Evolutionary conservation across 2,113 vertebrate species (phyloP).

Genomic region (Phodopus roborovskii): DNA sequence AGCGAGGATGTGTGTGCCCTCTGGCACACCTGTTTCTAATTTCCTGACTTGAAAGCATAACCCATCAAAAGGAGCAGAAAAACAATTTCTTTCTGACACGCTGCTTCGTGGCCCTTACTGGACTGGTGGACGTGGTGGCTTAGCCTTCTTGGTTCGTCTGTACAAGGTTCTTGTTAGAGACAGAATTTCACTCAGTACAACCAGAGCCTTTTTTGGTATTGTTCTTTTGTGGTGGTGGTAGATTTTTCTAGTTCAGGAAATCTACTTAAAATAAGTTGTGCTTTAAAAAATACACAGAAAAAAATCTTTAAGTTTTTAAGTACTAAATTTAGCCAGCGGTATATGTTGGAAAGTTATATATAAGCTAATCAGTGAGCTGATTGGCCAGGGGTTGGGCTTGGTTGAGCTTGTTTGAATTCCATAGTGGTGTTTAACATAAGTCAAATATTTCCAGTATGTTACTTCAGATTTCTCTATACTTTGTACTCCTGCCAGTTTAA

Average conservation of each 20-base stretch:
- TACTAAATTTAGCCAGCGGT: constrained; percentile 65
- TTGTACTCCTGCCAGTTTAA: constrained; percentile 78
- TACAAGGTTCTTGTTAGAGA: constrained; percentile 78
- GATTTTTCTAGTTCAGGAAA: constrained; percentile 82
- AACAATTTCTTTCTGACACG: constrained; percentile 94
- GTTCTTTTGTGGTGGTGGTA: constrained; percentile 82
- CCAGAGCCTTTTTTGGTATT: constrained; percentile 75
- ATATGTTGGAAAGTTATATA: constrained; percentile 64
- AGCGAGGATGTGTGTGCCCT: constrained; percentile 93
- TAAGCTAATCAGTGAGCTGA: constrained; percentile 67
- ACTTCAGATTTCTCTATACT: constrained; percentile 71
- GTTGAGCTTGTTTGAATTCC: constrained; percentile 72
- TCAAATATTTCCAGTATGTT: constrained; percentile 74
- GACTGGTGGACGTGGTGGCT: constrained; percentile 79
- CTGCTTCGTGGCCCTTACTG: constrained; percentile 84
- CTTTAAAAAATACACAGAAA: constrained; percentile 57
- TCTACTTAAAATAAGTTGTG: constrained; percentile 77
- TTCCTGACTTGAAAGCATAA: constrained; percentile 98
- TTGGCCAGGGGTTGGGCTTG: constrained; percentile 55
- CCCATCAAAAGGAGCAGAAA: constrained; percentile 95
- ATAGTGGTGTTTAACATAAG: constrained; percentile 73
- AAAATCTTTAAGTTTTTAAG: constrained; percentile 75
- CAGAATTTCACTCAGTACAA: constrained; percentile 73
- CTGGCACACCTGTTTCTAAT: constrained; percentile 97
- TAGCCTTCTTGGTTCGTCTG: constrained; percentile 83